phyloP scores from a whole-genome alignment of 2,113 vertebrate genomes.

The Coryphaenoides rupestris region DNA sequence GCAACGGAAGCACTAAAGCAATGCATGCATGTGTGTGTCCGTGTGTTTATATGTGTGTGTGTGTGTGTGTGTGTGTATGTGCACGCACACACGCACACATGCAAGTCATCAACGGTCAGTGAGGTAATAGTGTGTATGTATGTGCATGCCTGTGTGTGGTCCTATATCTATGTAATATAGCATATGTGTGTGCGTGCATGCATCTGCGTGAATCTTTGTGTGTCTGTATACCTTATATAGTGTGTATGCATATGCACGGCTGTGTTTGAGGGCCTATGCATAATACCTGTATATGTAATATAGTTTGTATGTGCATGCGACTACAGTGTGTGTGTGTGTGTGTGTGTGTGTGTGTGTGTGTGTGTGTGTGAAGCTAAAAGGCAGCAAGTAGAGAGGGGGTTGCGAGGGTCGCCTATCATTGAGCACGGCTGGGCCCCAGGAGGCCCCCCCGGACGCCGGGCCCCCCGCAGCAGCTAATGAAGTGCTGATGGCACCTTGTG shows the following conservation, averaged over 20 bases:
- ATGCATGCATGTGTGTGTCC: background rate
- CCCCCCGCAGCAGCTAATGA: constrained; percentile 60
- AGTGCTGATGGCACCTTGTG: constrained; percentile 51
- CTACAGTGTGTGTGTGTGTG: constrained; percentile 1
- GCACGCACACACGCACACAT: background rate
- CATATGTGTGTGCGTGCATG: background rate
- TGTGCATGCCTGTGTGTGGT: background rate
- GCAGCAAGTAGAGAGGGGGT: background rate
- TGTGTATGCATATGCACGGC: background rate
- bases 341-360: constrained; percentile 8
- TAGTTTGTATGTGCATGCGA: constrained; percentile 8
- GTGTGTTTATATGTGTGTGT: background rate
- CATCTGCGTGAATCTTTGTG: background rate
- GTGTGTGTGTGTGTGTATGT: background rate
- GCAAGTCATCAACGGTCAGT: no score
- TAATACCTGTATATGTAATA: background rate
- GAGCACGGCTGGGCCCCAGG: constrained; percentile 62
- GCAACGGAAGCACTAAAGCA: constrained; percentile 10
- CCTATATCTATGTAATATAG: no score
- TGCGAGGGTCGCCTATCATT: constrained; percentile 49
- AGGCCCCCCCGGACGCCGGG: constrained; percentile 40
- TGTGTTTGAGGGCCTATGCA: background rate
- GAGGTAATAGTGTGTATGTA: background rate
- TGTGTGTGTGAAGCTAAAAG: background rate
- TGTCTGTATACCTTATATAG: no score